Evolutionary conservation across 2,113 vertebrate species (phyloP).

Genomic region (Pseudopodoces humilis): DNA sequence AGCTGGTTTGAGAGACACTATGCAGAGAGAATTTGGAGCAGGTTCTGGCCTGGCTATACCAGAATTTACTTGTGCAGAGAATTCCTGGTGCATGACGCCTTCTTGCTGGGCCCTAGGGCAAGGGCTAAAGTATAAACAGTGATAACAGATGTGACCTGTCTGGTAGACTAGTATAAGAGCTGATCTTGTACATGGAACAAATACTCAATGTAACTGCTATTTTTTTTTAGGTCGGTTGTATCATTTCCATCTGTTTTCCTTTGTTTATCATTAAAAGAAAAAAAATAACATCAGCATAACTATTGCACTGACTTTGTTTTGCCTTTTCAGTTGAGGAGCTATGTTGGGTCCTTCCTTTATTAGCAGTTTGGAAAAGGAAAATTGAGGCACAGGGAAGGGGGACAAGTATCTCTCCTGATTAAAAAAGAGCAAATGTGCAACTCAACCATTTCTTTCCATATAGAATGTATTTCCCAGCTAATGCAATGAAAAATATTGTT

Average conservation of each 20-base stretch:
- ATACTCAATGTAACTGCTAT: neutral
- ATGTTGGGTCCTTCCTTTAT: neutral
- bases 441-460: neutral
- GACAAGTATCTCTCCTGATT: neutral
- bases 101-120: neutral
- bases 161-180: neutral
- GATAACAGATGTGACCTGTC: neutral
- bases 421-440: neutral
- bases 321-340: neutral
- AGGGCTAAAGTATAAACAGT: neutral
- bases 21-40: neutral
- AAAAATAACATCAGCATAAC: neutral
- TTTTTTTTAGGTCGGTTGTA: neutral
- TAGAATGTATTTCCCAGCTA: neutral
- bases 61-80: neutral
- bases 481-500: neutral
- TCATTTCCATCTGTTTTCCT: neutral
- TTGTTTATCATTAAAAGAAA: neutral
- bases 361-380: neutral
- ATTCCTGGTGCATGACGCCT: rapidly evolving
- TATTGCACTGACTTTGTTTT: neutral
- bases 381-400: neutral
- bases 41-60: neutral
- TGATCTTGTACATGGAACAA: neutral
- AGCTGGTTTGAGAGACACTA: neutral